Base-by-base conservation (phyloP, 2,797 vertebrate species). In the Mus spretus region DNA sequence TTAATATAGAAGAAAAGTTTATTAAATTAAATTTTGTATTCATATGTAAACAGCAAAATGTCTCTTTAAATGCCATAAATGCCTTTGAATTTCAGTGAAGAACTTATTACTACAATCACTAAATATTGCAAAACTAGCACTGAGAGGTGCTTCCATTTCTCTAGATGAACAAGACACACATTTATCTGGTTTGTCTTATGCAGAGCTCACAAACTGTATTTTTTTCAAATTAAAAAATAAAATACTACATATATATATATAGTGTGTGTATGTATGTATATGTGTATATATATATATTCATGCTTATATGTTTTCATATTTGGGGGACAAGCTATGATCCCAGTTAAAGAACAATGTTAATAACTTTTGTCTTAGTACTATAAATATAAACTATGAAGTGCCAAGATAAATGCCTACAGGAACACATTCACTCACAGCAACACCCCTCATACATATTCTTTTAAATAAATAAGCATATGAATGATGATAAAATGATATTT, bases 11-110 rank as follows among this genome's bases (percentile, higher is more conserved):
- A 75, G 17, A 31, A 22, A 79, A 28, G 0, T 9, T n/a, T 83
- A 86, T 96, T 96, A 50, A 83, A 89, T 53, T 89, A 53, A 63
- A 90, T 55, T 90, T 95, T 89, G 70, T 83, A 90, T 91, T 81
- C 57, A 17, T 14, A 40, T 53, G 13, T 65, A 90, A 81, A n/a
- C 47, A 86, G 61, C 57, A 88, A 6, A 44, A 12, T 78, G 13
- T 63, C 28, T 84, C 7, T 82, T 59, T 6, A 84, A 93, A 87
- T 59, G 22, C 15, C 72, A 17, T 2, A 11, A 93, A 87, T 70
- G 17, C 15, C 72, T 14, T 2, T 70, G 20, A 34, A 77, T 61
- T 81, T 89, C 72, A 85, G 12, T 63, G 44, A 57, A 72, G 72
- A 65, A 3, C 67, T 28, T n/a, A 17, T 1, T 12, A 26, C 4